Evolutionary conservation across 2,888 invertebrate genomes (phyloP), one percentile per base, ranked within the genome.

Genomic region (Odontothrips loti): DNA sequence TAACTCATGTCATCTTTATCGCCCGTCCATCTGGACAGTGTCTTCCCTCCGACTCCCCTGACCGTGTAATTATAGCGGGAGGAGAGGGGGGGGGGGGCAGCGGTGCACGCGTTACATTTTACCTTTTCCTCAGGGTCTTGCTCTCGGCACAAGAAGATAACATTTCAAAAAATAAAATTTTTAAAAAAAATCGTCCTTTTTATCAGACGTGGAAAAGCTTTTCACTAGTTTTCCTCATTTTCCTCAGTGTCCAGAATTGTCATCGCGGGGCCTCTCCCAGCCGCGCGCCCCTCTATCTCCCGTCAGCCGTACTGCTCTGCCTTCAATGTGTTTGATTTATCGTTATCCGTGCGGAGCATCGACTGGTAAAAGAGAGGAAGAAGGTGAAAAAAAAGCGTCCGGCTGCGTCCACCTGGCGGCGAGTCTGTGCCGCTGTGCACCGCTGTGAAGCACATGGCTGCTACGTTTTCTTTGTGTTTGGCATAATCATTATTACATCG

Each of bases 281-380:
- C 34, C 34, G 34, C 34, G 6, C 23, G 8, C 68, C 11, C 1
- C 23, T 27, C 27, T 75, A 75, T 75, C 68, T 75, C 27, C 23
- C 68, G 27, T 75, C 68, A 27, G 68, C 27, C 23, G 68, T 6
- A 43, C 23, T 27, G 58, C 58, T 27, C 68, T 75, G 11, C 34
- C 27, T 75, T 75, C 58, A n/a, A 75, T 27, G 68, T 27, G 68
- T 75, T 75, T 75, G 68, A 75, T 75, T 75, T 75, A 75, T 75
- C n/a, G 68, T 27, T 12, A 27, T 23, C 68, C 9, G 68, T 23
- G 23, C 68, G 68, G 27, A 27, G 23, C 68, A 23, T 75, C 68
- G 68, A 27, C 23, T 75, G 27, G 68, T 75, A 27, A 23, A 68
- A 68, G 23, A 23, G 23, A 23, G 23, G 23, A 27, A 27, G n/a